Conservation (phyloP, 2,888 invertebrate genomes). For the Drosophila yooni region DNA sequence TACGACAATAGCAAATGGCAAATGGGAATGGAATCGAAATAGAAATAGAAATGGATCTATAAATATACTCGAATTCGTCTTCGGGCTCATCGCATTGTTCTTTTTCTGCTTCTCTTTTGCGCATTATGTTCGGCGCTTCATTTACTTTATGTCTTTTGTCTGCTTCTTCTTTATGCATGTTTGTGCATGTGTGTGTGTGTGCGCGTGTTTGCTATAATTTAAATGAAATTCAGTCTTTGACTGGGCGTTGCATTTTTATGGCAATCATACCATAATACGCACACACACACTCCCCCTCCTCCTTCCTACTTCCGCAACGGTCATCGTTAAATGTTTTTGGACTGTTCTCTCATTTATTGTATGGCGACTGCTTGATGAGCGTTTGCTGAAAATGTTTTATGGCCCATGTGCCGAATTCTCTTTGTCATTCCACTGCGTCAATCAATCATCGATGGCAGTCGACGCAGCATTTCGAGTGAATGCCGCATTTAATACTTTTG, state of each 20-base stretch:
- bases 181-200: conserved; percentile 26
- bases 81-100: conserved; percentile 25
- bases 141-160: conserved; percentile 77
- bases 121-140: conserved; percentile 69
- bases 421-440: conserved; percentile 30
- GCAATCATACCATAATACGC: background rate
- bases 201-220: conserved; percentile 51
- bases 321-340: conserved; percentile 42
- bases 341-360: conserved; percentile 68
- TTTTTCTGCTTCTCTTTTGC: conserved; percentile 15
- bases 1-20: conserved; percentile 61
- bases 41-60: conserved; percentile 37
- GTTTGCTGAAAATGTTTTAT: conserved; percentile 71
- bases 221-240: conserved; percentile 61
- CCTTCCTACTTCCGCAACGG: background rate
- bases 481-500: conserved; percentile 51
- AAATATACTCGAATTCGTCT: conserved; percentile 12
- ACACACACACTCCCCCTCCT: background rate
- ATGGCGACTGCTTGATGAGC: conserved; percentile 68
- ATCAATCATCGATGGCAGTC: conserved; percentile 57
- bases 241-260: conserved; percentile 64
- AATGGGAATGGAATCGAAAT: conserved; percentile 37
- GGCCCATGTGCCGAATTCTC: conserved; percentile 52
- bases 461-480: conserved; percentile 41
- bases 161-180: conserved; percentile 53